A percentile compares a stretch with the other conserved stretches of the same genome.
Evolutionary conservation across 2,888 invertebrate genomes (phyloP).

Genomic region (Branchinecta sandiegonensis): DNA sequence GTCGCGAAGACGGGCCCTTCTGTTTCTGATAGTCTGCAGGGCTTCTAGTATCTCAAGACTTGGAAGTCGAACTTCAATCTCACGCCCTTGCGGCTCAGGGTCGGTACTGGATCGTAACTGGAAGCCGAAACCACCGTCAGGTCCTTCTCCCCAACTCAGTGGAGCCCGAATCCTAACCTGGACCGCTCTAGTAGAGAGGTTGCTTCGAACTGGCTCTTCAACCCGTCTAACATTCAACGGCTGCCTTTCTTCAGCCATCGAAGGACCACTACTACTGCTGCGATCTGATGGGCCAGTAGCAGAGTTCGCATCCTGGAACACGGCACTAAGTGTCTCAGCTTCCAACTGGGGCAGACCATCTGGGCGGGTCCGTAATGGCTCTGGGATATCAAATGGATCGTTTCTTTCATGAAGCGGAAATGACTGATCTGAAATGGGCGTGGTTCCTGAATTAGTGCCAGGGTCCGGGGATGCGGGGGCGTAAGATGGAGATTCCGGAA

Average conservation of each 20-base stretch:
- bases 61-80: slow-evolving; percentile 35
- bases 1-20: neutral
- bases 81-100: slow-evolving; percentile 30
- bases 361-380: no score
- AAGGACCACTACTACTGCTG: neutral
- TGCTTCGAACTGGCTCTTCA: neutral
- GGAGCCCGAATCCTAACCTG: slow-evolving; percentile 24
- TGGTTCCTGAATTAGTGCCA: no score
- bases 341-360: neutral
- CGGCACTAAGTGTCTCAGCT: slow-evolving; percentile 6
- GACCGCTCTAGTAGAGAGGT: slow-evolving; percentile 3
- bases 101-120: slow-evolving; percentile 19
- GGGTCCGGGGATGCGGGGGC: no score
- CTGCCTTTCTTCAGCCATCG: neutral
- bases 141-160: slow-evolving; percentile 19
- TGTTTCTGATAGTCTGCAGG: slow-evolving; percentile 44
- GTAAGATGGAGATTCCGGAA: no score
- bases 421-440: no score
- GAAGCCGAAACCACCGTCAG: slow-evolving; percentile 19
- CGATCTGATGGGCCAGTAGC: neutral
- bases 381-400: no score
- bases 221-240: neutral
- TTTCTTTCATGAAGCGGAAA: no score
- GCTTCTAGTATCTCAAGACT: slow-evolving; percentile 52
- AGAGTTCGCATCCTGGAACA: neutral